Percentiles rank a stretch among this genome's conserved stretches.
These are phyloP conservation scores for Trogon melanurus DNA, from an alignment of 2,113 vertebrate genomes.

Conservation along the genomic window DNA sequence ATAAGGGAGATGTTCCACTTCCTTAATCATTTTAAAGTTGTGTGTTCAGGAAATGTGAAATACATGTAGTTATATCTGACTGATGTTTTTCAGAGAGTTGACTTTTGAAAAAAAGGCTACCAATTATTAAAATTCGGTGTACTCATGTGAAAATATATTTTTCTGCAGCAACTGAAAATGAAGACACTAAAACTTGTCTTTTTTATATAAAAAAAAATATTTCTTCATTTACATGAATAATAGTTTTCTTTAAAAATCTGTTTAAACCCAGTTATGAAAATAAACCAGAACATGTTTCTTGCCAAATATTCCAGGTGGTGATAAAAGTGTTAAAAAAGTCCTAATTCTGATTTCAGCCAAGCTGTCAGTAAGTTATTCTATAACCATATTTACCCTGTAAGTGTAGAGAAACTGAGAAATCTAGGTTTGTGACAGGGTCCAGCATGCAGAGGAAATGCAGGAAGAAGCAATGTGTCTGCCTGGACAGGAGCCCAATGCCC, in stretches of 20 bases:
- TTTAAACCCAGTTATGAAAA: background rate
- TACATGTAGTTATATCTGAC: background rate
- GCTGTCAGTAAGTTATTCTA: background rate
- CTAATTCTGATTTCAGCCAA: background rate
- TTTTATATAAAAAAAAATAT: background rate
- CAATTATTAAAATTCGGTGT: background rate
- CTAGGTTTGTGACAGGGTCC: background rate
- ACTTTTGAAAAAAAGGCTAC: background rate
- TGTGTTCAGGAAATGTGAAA: background rate
- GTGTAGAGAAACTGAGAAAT: background rate
- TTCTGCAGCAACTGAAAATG: background rate
- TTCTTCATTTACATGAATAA: background rate
- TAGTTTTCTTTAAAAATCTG: background rate
- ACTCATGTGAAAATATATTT: background rate
- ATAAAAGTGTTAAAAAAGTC: background rate
- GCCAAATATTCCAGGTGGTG: background rate
- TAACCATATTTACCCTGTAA: background rate
- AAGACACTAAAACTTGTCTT: fast-evolving
- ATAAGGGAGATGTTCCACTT: no score
- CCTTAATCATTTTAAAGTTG: background rate
- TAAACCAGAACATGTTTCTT: background rate
- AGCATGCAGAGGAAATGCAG: background rate
- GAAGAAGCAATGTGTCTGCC: background rate
- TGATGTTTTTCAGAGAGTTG: background rate
- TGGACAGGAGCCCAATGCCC: background rate